Base-by-base conservation (phyloP, 2,888 invertebrate genomes). In the Dermolepida albohirtum region DNA sequence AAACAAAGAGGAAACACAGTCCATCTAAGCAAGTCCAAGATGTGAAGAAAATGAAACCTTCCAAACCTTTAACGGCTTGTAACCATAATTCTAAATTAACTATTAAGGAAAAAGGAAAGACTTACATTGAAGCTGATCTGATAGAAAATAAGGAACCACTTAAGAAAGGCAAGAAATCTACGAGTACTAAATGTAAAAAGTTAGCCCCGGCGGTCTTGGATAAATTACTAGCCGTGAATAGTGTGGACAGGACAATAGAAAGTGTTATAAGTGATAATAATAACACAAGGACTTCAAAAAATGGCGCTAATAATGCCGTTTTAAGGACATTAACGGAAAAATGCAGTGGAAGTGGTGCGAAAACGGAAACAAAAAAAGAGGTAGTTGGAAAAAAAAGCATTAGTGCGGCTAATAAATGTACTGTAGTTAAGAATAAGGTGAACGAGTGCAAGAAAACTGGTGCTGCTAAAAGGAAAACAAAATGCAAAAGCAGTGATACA, bases 211-310 rank as follows among this genome's bases (percentile, higher is more conserved):
- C 85, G 55, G 78, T 87, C 44, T 82, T 88, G n/a, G 87, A 88
- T 74, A 86, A 85, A 76, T 81, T 88, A 51, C 81, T 88, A 70
- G 84, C 86, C 70, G 87, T 87, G 79, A 88, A 87, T 75, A 87
- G 86, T 76, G 84, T 89, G 49, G 88, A 89, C 69, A 83, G 87
- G 74, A 82, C 81, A 51, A 84, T 84, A 66, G 85, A 85, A 72
- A 80, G 80, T 77, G 84, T 83, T 81, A 79, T 78, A 76, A 83
- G 81, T 72, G 83, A 82, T 67, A 62, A 49, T 10, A 63, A 71
- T 12, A 77, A 77, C 57, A 77, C 72, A 63, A 71, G 74, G 62
- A 76, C 73, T 71, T 41, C 55, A 34, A 66, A 66, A 50, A 70
- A 64, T 41, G 49, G 49, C 49, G 22, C 22, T 16, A 76, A 71